These are phyloP conservation scores for Astyanax mexicanus DNA, from an alignment of 2,797 vertebrate genomes.

Conservation along the genomic window DNA sequence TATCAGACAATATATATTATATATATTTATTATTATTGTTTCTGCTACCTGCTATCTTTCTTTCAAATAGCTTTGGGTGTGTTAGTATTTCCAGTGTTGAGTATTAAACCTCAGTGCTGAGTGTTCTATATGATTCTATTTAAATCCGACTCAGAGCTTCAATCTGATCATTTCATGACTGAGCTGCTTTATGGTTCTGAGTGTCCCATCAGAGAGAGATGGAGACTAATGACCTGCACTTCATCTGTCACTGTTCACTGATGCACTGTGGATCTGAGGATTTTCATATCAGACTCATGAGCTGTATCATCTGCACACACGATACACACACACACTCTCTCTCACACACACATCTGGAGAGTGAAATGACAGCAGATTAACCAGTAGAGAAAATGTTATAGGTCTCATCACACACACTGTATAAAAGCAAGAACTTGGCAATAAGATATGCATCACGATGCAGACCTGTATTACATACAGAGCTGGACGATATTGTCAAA, in stretches of 20 bases:
- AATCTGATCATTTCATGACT: slow-evolving; percentile 1
- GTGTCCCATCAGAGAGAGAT: not conserved
- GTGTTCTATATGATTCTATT: not conserved
- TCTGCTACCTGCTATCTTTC: too few relatives aligned
- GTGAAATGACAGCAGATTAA: slow-evolving; percentile 50
- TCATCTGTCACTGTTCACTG: slow-evolving; percentile 4
- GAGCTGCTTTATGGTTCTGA: not conserved
- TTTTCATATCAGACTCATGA: not conserved
- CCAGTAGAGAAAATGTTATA: slow-evolving; percentile 15
- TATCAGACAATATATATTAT: too few relatives aligned
- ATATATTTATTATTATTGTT: too few relatives aligned
- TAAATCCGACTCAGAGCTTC: not conserved
- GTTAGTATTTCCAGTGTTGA: too few relatives aligned
- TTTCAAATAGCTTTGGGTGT: too few relatives aligned
- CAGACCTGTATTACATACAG: too few relatives aligned
- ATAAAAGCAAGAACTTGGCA: too few relatives aligned
- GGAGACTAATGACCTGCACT: slow-evolving; percentile 6
- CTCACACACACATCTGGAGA: slow-evolving; percentile 31
- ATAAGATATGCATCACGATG: too few relatives aligned
- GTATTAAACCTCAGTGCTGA: too few relatives aligned
- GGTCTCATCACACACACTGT: too few relatives aligned
- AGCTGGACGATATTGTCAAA: too few relatives aligned
- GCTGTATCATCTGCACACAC: not conserved
- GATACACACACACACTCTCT: slow-evolving; percentile 28
- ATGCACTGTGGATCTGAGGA: not conserved